Base-by-base conservation (phyloP, 2,888 invertebrate species). In the Drosophila subsilvestris region DNA sequence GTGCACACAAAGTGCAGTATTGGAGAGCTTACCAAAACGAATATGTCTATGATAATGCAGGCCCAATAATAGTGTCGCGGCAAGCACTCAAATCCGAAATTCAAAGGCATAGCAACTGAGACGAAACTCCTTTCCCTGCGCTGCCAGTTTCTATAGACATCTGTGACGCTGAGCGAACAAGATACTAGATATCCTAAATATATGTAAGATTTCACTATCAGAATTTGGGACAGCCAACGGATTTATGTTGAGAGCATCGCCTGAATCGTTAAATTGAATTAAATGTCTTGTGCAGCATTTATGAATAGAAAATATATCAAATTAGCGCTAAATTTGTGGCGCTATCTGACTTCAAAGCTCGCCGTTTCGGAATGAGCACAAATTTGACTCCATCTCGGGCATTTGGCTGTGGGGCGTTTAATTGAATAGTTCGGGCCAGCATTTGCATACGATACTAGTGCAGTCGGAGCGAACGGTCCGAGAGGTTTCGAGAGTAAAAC, bases 351-450 rank as follows among this genome's bases (percentile, higher is more conserved):
- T 65, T 80, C 84, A 85, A 80, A 81, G 78, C 57, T 72, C 74
- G 69, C 37, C 37, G n/a, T 37, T 79, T 70, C 50, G 50, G 80
- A 79, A 75, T 74, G 78, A 80, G 78, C 71, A 68, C 74, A 71
- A 66, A 72, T 76, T 71, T 51, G 44, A 47, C 50, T 62, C 32
- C 54, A 71, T 42, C 66, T 43, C 25, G 57, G 65, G 48, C 49
- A 54, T 58, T 74, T 88, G 73, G 89, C 89, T 75, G 79, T 78
- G 85, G 87, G 87, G 87, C 89, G 84, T 86, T 86, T 87, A 89
- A 87, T 87, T 89, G 89, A 89, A 89, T 88, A 89, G 85, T 83
- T 80, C 43, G 43, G 61, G 60, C 48, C 22, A 48, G 68, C 77
- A 78, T 80, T 84, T 84, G 79, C 80, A 80, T 80, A 66, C 56